A percentile compares a stretch with the other conserved stretches of the same genome.
These are phyloP conservation scores for Smithornis capensis DNA, from an alignment of 2,113 vertebrate genomes.

Conservation along the genomic window DNA sequence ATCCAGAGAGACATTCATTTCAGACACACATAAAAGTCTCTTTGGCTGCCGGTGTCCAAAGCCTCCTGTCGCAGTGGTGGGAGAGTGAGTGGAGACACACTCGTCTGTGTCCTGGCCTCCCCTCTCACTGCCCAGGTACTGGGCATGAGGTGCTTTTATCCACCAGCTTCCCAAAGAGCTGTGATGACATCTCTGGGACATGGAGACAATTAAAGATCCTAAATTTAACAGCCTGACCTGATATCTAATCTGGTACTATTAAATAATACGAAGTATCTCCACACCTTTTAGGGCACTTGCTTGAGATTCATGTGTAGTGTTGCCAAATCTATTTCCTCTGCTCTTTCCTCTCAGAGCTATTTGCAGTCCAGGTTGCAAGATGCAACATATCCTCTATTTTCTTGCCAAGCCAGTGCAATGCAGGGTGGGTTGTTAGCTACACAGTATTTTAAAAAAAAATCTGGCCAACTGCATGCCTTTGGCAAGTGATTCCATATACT, in stretches of 20 bases:
- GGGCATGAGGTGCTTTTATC: fast-evolving
- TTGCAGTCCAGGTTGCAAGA: not conserved
- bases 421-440: not conserved
- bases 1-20: fast-evolving
- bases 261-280: not conserved
- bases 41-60: not conserved
- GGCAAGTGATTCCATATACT: not conserved
- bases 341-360: not conserved
- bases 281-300: not conserved
- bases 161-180: not conserved
- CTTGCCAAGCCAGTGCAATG: not conserved
- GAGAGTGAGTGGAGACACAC: fast-evolving
- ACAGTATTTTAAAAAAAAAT: not conserved
- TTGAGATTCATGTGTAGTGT: not conserved
- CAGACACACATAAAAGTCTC: fast-evolving
- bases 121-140: fast-evolving
- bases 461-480: not conserved
- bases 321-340: constrained; percentile 1
- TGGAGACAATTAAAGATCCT: not conserved
- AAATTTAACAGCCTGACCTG: constrained; percentile 13
- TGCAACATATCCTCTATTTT: not conserved
- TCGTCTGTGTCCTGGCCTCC: fast-evolving
- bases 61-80: fast-evolving
- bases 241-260: not conserved
- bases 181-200: fast-evolving